Base-by-base conservation (phyloP, 2,888 invertebrate species). In the Plemyria rubiginata region DNA sequence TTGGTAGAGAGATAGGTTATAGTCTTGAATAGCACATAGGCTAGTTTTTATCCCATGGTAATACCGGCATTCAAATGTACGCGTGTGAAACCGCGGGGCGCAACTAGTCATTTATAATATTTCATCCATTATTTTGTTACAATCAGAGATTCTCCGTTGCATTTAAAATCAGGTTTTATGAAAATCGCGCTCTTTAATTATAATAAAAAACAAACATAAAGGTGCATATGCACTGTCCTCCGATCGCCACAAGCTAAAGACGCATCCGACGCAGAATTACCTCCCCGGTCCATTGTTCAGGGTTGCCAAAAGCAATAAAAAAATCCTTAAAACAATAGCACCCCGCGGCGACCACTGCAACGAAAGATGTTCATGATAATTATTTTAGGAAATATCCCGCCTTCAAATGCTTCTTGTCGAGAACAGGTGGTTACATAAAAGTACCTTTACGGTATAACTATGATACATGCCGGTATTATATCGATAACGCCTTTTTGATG, bases 251-350 rank as follows among this genome's bases (percentile, higher is more conserved):
- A 73, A 79, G 84, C 81, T 75, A 81, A 75, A 76, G 75, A 73
- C 43, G 82, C 79, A 81, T 81, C 82, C 78, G 80, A 78, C 80
- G 81, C 81, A 73, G 84, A 82, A 86, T 88, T 84, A 84, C 84
- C 86, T 80, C 81, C 78, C 80, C 82, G 77, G 77, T 76, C 77
- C 90, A 92, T 92, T 92, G 92, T 92, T 88, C 85, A 72, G 84
- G 87, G 87, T 87, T 86, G 88, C 87, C 82, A 87, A 84, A 86
- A 88, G 86, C 85, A 88, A 90, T 88, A 92, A 92, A 92, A 90
- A 91, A 74, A 78, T 75, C 77, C 85, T 88, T 88, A 92, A 92
- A 86, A 92, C 92, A 92, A 92, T 92, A 88, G 90, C 86, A 85
- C 88, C 92, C 92, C 76, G 82, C 74, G 90, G 92, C 90, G 78